Evolutionary conservation across 1,140 invertebrate genomes (phyloP).

Genomic region (Homalodisca vitripennis): DNA sequence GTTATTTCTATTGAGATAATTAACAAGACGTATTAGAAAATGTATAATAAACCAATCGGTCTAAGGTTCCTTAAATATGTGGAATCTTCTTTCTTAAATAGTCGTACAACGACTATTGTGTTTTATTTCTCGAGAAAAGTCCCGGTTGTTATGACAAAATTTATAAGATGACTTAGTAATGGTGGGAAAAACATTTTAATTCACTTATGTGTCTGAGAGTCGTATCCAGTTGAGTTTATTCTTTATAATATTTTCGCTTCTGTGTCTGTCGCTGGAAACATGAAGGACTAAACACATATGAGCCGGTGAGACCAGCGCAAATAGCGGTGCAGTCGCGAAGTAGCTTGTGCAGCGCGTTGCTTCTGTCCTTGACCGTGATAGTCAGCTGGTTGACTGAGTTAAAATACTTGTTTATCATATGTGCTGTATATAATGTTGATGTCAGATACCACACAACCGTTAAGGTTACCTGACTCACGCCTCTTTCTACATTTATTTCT

Average conservation of each 20-base stretch:
- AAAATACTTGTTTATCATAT: not conserved
- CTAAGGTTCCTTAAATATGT: not conserved
- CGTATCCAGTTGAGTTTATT: conserved; percentile 13
- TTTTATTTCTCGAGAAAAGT: conserved; percentile 4
- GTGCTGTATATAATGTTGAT: conserved; percentile 6
- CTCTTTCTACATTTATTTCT: conserved; percentile 3
- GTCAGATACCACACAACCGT: not conserved
- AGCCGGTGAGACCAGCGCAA: no score
- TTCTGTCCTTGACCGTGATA: not conserved
- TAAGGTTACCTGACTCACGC: no score
- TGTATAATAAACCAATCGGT: conserved; percentile 22
- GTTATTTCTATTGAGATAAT: conserved; percentile 21
- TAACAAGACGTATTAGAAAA: conserved; percentile 27
- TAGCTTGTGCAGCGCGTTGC: not conserved
- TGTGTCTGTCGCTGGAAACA: conserved; percentile 4
- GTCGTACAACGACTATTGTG: no score
- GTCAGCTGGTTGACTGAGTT: not conserved
- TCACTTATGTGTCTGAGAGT: not conserved
- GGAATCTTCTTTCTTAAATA: conserved; percentile 17
- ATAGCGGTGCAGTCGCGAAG: not conserved
- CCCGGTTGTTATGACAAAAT: not conserved
- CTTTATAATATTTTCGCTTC: not conserved
- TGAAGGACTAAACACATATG: conserved; percentile 16
- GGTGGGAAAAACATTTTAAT: not conserved
- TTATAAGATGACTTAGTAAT: not conserved